Conservation (phyloP, 2,888 invertebrate genomes). For the Pollenia angustigena region DNA sequence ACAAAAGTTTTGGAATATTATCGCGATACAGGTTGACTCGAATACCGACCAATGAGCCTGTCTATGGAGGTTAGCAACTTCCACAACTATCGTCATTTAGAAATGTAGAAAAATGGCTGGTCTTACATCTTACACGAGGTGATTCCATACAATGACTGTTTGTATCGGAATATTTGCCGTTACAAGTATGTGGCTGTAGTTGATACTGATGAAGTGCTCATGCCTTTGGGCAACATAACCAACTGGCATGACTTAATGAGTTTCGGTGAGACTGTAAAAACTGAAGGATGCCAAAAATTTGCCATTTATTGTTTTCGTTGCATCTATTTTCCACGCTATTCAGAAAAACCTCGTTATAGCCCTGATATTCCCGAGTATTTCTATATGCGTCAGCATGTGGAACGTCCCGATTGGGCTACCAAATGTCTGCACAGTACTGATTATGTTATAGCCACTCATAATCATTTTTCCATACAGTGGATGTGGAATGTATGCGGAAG, state of each 20-base stretch:
- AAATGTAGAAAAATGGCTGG: slow-evolving; percentile 92
- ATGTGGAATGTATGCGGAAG: slow-evolving; percentile 92
- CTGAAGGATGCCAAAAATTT: slow-evolving; percentile 85
- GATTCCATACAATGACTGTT: slow-evolving; percentile 97
- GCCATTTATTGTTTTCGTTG: slow-evolving; percentile 93
- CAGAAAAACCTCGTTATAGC: slow-evolving; percentile 85
- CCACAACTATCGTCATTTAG: slow-evolving; percentile 93
- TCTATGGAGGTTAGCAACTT: slow-evolving; percentile 95
- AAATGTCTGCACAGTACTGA: slow-evolving; percentile 97
- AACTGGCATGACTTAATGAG: slow-evolving; percentile 91
- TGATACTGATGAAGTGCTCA: slow-evolving; percentile 97
- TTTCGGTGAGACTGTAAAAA: slow-evolving; percentile 86
- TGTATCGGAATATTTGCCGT: slow-evolving; percentile 95
- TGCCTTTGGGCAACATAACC: slow-evolving; percentile 89
- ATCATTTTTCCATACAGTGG: slow-evolving; percentile 95
- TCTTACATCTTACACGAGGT: slow-evolving; percentile 96
- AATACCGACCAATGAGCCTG: slow-evolving; percentile 91
- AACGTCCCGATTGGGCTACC: slow-evolving; percentile 91
- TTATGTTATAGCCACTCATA: slow-evolving; percentile 93
- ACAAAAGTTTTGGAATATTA: slow-evolving; percentile 89
- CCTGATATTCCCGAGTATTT: slow-evolving; percentile 92
- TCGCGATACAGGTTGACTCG: slow-evolving; percentile 86
- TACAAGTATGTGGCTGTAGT: slow-evolving; percentile 94
- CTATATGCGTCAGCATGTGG: slow-evolving; percentile 97
- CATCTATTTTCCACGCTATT: slow-evolving; percentile 94